phyloP scores from a whole-genome alignment of 2,113 vertebrate genomes.

The Pelusios castaneus region DNA sequence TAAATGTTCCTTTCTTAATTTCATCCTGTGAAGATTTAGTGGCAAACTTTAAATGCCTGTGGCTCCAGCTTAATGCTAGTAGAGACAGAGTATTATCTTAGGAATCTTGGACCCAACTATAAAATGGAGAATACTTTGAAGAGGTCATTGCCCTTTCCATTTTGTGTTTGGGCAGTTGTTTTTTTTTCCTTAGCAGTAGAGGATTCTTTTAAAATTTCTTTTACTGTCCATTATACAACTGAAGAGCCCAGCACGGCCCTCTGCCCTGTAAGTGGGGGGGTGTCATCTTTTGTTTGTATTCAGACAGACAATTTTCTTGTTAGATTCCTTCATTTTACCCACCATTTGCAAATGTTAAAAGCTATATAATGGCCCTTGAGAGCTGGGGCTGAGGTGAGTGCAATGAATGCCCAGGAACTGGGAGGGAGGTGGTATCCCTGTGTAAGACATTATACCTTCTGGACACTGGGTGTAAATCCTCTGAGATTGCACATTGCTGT shows the following conservation, averaged over 20 bases:
- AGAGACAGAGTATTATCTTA: background rate
- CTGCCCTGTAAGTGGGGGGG: background rate
- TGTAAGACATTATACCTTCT: background rate
- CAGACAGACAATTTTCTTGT: background rate
- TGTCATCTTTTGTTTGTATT: background rate
- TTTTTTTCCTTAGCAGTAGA: background rate
- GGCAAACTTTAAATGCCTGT: slow-evolving; percentile 15
- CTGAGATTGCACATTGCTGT: background rate
- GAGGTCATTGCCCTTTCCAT: background rate
- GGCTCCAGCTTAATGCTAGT: slow-evolving; percentile 3
- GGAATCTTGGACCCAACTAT: background rate
- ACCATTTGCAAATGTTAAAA: background rate
- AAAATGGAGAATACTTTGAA: background rate
- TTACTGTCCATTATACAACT: background rate
- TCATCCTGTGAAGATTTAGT: slow-evolving; percentile 5
- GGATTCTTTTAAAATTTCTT: background rate
- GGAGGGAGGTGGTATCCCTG: background rate
- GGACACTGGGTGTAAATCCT: background rate
- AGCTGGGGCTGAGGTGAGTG: background rate
- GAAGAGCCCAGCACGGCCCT: background rate
- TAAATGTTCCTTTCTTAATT: background rate
- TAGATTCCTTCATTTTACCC: background rate
- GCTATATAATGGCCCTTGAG: background rate
- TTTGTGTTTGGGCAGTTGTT: background rate
- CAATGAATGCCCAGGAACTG: background rate